Evolutionary conservation across 2,113 vertebrate genomes (phyloP).

Genomic region (Cheilinus undulatus): DNA sequence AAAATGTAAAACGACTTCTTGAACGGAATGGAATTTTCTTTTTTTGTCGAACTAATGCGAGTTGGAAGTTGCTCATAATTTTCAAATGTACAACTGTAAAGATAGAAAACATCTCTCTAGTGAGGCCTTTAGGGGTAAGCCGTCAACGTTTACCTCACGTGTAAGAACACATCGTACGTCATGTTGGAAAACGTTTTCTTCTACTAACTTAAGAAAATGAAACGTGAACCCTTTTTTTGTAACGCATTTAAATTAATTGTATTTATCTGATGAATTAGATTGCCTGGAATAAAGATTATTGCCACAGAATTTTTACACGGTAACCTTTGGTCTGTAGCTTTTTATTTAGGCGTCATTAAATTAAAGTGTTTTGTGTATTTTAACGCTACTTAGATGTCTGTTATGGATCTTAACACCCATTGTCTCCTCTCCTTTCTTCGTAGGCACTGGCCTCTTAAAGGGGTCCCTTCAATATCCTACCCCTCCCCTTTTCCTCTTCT

Average conservation of each 20-base stretch:
- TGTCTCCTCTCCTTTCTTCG: background rate
- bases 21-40: background rate
- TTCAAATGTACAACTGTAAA: fast-evolving
- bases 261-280: too few relatives aligned
- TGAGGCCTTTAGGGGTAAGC: background rate
- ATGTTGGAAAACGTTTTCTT: too few relatives aligned
- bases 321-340: too few relatives aligned
- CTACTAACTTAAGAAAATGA: background rate
- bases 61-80: too few relatives aligned
- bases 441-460: constrained; percentile 28
- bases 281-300: too few relatives aligned
- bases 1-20: fast-evolving
- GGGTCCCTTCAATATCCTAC: background rate
- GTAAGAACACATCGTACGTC: background rate
- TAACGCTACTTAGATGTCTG: too few relatives aligned
- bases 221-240: too few relatives aligned
- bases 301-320: too few relatives aligned
- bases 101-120: background rate
- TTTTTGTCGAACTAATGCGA: background rate
- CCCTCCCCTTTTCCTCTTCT: background rate
- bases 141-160: constrained; percentile 32
- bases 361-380: too few relatives aligned
- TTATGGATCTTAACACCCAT: background rate
- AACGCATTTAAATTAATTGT: too few relatives aligned
- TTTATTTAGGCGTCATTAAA: too few relatives aligned